Base-by-base conservation (phyloP, 2,113 vertebrate genomes). In the Gavialis gangeticus region DNA sequence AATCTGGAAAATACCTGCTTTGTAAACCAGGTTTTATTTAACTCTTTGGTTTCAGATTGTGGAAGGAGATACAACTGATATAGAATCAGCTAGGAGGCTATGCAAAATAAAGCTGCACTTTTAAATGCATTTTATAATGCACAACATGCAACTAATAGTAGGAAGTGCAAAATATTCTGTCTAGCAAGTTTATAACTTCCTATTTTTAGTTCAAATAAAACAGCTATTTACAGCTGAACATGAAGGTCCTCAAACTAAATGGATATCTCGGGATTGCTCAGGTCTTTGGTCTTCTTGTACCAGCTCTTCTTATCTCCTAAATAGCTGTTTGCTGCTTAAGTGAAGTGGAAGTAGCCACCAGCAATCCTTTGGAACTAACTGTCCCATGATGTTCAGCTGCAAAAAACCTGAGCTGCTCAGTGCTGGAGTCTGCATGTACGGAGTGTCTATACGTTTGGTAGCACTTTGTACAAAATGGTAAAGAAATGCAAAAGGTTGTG, bases 121-220 rank as follows among this genome's bases (percentile, higher is more conserved):
- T 46, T 46, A 14, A 64, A 8, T 60, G 79, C 5, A 2, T 13
- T 13, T 75, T 30, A 55, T 81, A 73, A 30, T 75, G 60, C 24
- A 1, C 7, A 46, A 9, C 11, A 0, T 0, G 1, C 19, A 57
- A 54, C 12, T 25, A 17, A 0, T 54, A 19, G 80, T 84, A 75
- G 46, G 75, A 85, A 58, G 16, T 9, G 46, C 46, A 46, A 46
- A 46, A 46, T 46, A 46, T 46, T 46, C 9, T 46, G 46, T 46
- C 46, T 46, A 46, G 46, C 46, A 46, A 46, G 46, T 46, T 9
- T 46, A 46, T 15, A 0, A 4, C 13, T 24, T 59, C 75, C 91
- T 77, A 54, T 22, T 56, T 91, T 10, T 80, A 27, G 57, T 27
- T 30, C 82, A 57, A 0, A 81, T 82, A 34, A 13, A 21, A 2